A percentile compares a stretch with the other conserved stretches of the same genome.
These are phyloP conservation scores for Dendronephthya gigantea DNA, from an alignment of 64 coral and sea anemone species.

Conservation along the genomic window DNA sequence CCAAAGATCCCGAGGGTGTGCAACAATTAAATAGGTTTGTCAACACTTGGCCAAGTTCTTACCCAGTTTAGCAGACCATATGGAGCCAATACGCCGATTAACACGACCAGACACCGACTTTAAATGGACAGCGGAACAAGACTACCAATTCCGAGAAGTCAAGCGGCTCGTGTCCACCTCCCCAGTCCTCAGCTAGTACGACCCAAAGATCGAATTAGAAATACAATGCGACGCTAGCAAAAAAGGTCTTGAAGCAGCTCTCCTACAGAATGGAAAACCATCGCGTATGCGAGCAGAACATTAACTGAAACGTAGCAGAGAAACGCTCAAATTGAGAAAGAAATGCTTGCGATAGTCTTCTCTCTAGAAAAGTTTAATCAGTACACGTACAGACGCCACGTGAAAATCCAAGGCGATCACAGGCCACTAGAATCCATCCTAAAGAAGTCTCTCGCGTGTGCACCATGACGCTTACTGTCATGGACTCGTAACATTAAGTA, in stretches of 20 bases:
- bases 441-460: not conserved
- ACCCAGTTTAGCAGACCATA: not conserved
- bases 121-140: not conserved
- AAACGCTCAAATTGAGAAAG: not conserved
- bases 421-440: not conserved
- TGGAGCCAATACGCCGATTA: not conserved
- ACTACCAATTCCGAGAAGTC: not conserved
- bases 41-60: not conserved
- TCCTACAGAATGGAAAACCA: not conserved
- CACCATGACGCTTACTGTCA: not conserved
- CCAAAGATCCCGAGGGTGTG: not conserved
- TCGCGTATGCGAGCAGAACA: not conserved
- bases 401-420: not conserved
- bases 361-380: not conserved
- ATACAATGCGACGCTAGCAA: not conserved
- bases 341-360: not conserved
- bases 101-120: not conserved
- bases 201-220: not conserved
- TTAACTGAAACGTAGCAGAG: not conserved
- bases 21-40: not conserved
- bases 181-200: not conserved
- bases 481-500: too few relatives aligned
- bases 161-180: not conserved
- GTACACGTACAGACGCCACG: not conserved
- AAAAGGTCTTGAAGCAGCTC: not conserved